phyloP scores from a whole-genome alignment of 35 echinoderm and acorn worm genomes.

The Hemicentrotus pulcherrimus region DNA sequence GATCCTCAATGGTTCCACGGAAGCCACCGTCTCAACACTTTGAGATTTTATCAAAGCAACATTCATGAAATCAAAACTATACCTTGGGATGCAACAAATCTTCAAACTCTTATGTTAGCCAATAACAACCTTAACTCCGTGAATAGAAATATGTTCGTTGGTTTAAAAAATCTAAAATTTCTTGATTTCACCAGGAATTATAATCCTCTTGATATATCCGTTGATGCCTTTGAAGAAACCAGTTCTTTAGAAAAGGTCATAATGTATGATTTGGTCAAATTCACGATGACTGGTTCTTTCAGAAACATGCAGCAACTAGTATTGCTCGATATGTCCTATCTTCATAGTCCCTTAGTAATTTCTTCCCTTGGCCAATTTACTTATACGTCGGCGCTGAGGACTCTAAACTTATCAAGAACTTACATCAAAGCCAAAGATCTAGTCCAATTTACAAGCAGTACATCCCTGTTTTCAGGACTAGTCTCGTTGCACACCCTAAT shows the following conservation, averaged over 20 bases:
- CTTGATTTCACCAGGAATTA: not conserved
- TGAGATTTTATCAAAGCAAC: not conserved
- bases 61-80: not conserved
- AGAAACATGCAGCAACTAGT: not conserved
- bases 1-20: not conserved
- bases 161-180: not conserved
- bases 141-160: not conserved
- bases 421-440: not conserved
- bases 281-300: not conserved
- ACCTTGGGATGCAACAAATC: not conserved
- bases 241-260: not conserved
- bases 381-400: not conserved
- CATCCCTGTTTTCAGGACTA: not conserved
- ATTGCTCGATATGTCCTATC: not conserved
- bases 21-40: not conserved
- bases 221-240: not conserved
- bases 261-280: not conserved
- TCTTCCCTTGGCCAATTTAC: not conserved
- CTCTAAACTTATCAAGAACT: not conserved
- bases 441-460: not conserved
- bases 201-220: no score
- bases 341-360: not conserved
- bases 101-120: not conserved
- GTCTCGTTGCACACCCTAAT: not conserved
- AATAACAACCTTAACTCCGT: not conserved